phyloP scores from a whole-genome alignment of 1,140 invertebrate genomes.

The Epicauta chinensis region DNA sequence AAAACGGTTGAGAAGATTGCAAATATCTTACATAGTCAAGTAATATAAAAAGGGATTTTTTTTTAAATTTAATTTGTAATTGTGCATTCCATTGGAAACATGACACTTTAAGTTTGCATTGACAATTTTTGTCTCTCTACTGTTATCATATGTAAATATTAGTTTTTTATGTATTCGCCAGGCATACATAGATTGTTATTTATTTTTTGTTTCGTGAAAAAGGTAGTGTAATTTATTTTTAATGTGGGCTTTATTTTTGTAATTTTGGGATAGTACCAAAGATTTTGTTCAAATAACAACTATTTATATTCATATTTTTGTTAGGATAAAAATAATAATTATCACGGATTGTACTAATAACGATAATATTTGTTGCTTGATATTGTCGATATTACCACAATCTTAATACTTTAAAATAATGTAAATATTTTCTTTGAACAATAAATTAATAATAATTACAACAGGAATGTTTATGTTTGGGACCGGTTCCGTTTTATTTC shows the following conservation, averaged over 20 bases:
- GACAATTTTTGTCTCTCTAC: no score
- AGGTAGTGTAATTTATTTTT: constrained; percentile 12
- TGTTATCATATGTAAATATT: constrained; percentile 19
- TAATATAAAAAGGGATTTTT: constrained; percentile 14
- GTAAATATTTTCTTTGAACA: background rate
- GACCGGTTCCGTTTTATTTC: no score
- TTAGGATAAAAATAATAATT: background rate
- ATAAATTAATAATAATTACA: background rate
- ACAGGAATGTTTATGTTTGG: constrained; percentile 2
- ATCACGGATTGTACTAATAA: constrained; percentile 18
- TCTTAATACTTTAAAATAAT: background rate
- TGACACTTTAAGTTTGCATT: constrained; percentile 8
- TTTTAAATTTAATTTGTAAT: background rate
- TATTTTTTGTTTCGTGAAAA: constrained; percentile 4
- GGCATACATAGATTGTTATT: constrained; percentile 6
- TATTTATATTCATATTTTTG: background rate
- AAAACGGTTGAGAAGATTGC: constrained; percentile 59
- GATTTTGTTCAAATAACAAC: constrained; percentile 3
- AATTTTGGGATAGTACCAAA: constrained; percentile 18
- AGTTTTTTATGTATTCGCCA: constrained; percentile 12
- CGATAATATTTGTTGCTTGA: constrained; percentile 29
- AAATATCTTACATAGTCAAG: constrained; percentile 41
- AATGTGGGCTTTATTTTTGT: constrained; percentile 21
- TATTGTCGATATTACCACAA: constrained; percentile 22
- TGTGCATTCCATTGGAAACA: background rate